These are phyloP conservation scores for Epinotia ramella DNA, from an alignment of 2,888 invertebrate genomes.

Conservation along the genomic window DNA sequence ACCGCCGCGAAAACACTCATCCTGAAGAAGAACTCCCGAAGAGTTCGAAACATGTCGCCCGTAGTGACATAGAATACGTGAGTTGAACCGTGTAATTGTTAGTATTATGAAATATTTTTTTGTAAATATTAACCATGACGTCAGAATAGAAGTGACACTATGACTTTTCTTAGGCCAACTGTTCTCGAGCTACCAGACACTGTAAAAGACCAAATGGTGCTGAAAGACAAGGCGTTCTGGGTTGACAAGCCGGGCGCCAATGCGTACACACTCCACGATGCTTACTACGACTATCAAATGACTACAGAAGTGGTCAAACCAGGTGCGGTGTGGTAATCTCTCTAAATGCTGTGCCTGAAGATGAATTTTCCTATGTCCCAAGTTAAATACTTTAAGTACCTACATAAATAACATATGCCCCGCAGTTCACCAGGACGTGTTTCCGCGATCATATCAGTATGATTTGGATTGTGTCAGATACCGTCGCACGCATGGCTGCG, in stretches of 20 bases:
- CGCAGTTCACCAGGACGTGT: conserved; percentile 74
- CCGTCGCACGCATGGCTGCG: conserved; percentile 69
- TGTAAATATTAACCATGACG: too few relatives aligned
- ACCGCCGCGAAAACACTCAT: too few relatives aligned
- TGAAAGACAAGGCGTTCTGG: conserved; percentile 81
- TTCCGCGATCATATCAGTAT: conserved; percentile 84
- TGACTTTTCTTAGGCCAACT: conserved; percentile 60
- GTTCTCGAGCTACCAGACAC: conserved; percentile 76
- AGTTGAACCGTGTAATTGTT: too few relatives aligned
- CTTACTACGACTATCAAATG: conserved; percentile 75
- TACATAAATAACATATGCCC: neutral
- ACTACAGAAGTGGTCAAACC: conserved; percentile 64
- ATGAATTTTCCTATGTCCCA: neutral
- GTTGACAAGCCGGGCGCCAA: conserved; percentile 84
- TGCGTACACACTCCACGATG: conserved; percentile 81
- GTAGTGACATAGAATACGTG: too few relatives aligned
- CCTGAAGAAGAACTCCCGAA: too few relatives aligned
- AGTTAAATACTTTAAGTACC: too few relatives aligned
- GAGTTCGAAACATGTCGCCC: too few relatives aligned
- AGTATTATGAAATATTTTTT: too few relatives aligned
- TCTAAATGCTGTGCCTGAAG: neutral
- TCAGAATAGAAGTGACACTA: neutral
- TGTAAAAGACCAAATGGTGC: conserved; percentile 78
- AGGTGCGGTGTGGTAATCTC: conserved; percentile 56
- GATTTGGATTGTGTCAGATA: conserved; percentile 83